A percentile compares a stretch with the other conserved stretches of the same genome.
Conservation (phyloP, 2,113 vertebrate species). For the Cyprinodon variegatus region DNA sequence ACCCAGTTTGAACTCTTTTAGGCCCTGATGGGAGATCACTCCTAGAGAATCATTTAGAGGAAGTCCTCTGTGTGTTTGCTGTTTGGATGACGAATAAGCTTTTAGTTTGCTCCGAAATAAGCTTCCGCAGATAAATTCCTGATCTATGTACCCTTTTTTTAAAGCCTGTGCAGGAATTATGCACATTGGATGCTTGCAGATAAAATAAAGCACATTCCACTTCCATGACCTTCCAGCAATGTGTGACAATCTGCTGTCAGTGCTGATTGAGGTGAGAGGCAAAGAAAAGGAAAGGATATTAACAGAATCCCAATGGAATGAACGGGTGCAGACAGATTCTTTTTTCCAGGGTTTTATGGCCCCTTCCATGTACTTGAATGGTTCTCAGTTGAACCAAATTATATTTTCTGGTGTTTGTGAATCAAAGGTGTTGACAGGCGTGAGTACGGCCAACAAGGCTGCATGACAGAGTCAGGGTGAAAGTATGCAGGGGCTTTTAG, state of each 20-base stretch:
- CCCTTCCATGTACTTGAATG: slow-evolving; percentile 52
- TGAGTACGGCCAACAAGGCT: slow-evolving; percentile 41
- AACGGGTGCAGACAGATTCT: slow-evolving; percentile 33
- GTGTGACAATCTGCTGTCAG: slow-evolving; percentile 42
- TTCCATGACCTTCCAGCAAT: slow-evolving; percentile 26
- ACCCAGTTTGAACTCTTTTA: not conserved
- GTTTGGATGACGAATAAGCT: slow-evolving; percentile 52
- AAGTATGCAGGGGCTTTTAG: slow-evolving; percentile 64
- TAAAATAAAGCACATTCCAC: slow-evolving; percentile 13
- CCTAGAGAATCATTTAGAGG: no score
- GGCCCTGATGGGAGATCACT: not conserved
- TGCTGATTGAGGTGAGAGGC: slow-evolving; percentile 39
- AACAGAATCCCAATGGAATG: slow-evolving; percentile 28
- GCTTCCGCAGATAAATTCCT: slow-evolving; percentile 35
- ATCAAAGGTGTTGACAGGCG: slow-evolving; percentile 64
- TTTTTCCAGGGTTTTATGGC: slow-evolving; percentile 46
- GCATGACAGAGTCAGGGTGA: slow-evolving; percentile 59
- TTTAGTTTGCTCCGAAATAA: slow-evolving; percentile 48
- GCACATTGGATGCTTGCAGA: slow-evolving; percentile 5
- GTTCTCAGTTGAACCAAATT: slow-evolving; percentile 61
- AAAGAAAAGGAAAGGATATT: slow-evolving; percentile 19
- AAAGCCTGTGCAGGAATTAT: slow-evolving; percentile 13
- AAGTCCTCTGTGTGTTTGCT: no score
- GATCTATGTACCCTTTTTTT: slow-evolving; percentile 17
- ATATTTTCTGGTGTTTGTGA: slow-evolving; percentile 45